Conservation (phyloP, 2,113 vertebrate genomes). For the Taxidea taxus region DNA sequence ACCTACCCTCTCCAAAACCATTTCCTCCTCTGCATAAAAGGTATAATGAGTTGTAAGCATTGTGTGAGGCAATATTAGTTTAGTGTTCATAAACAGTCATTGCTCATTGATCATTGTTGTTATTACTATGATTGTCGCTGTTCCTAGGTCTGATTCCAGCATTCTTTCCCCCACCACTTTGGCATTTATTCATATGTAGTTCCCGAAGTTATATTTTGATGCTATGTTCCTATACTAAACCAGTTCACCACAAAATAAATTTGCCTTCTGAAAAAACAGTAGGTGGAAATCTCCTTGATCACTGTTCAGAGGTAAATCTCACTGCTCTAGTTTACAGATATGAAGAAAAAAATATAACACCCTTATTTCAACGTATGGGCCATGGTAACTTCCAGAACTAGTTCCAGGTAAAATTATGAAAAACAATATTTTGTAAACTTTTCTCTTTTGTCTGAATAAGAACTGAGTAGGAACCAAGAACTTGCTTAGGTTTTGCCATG, state of each 20-base stretch:
- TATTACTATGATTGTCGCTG: background rate
- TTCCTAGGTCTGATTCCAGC: background rate
- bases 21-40: background rate
- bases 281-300: background rate
- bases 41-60: background rate
- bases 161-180: background rate
- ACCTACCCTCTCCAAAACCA: background rate
- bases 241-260: background rate
- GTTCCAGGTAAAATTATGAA: background rate
- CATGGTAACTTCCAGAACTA: background rate
- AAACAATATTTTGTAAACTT: background rate
- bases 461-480: background rate
- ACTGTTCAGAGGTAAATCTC: background rate
- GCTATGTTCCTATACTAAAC: background rate
- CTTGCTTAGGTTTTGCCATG: background rate
- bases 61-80: too few relatives aligned
- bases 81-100: background rate
- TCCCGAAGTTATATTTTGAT: background rate
- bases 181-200: background rate
- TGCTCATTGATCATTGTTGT: background rate
- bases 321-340: background rate
- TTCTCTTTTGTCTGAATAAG: background rate
- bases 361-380: background rate
- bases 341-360: background rate
- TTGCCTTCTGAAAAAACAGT: background rate